phyloP scores from a whole-genome alignment of 2,888 invertebrate genomes.

The Auanema freiburgensis region DNA sequence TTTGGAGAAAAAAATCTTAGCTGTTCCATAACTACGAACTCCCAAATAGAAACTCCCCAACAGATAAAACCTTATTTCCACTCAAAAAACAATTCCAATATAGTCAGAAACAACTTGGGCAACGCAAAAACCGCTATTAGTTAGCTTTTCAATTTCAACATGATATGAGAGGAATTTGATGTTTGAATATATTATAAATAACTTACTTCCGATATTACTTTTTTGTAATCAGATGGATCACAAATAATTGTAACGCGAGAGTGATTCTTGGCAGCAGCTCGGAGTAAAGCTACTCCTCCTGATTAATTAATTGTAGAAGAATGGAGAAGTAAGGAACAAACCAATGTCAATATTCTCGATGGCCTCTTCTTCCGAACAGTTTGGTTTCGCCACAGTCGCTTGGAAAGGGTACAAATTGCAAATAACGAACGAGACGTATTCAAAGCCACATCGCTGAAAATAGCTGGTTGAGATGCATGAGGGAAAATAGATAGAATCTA shows the following conservation, averaged over 20 bases:
- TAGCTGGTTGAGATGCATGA: no score
- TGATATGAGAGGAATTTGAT: background rate
- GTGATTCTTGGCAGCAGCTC: slow-evolving; percentile 97
- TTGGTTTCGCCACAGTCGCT: slow-evolving; percentile 73
- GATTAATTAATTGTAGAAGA: slow-evolving; percentile 31
- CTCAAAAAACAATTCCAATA: no score
- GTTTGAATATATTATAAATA: slow-evolving; percentile 6
- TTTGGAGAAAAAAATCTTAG: no score
- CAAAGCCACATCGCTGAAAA: slow-evolving; percentile 41
- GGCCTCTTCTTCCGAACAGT: slow-evolving; percentile 82
- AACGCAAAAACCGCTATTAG: no score
- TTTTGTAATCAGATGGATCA: slow-evolving; percentile 83
- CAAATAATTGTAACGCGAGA: slow-evolving; percentile 88
- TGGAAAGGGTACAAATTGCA: slow-evolving; percentile 87
- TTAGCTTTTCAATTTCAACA: background rate
- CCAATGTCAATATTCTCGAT: slow-evolving; percentile 68
- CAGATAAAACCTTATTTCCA: no score
- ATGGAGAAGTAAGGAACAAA: slow-evolving; percentile 18
- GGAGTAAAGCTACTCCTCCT: slow-evolving; percentile 83
- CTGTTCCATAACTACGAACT: no score
- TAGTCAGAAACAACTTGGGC: no score
- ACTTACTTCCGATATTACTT: slow-evolving; percentile 50
- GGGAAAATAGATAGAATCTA: no score
- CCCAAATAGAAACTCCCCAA: no score
- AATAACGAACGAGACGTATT: slow-evolving; percentile 74